phyloP scores from a whole-genome alignment of 53 echinoderm and acorn worm genomes.

The Paracentrotus lividus region DNA sequence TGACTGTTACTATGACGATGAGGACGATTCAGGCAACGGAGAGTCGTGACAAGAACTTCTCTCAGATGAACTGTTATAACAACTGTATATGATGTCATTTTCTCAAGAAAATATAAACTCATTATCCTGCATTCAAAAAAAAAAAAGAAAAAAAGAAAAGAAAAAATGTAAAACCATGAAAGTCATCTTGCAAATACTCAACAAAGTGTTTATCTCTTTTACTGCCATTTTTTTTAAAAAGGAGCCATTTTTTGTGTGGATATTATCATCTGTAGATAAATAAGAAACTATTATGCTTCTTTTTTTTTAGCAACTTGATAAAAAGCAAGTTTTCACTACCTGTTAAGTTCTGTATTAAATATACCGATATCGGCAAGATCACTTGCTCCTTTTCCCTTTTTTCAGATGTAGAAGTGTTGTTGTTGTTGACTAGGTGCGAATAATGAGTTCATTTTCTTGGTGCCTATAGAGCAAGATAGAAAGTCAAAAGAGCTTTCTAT shows the following conservation, averaged over 20 bases:
- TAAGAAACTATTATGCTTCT: conserved; percentile 36
- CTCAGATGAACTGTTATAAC: background rate
- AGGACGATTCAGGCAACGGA: conserved; percentile 98
- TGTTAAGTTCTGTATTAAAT: conserved; percentile 39
- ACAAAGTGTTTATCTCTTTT: conserved; percentile 68
- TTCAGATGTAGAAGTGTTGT: background rate
- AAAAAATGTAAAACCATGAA: conserved; percentile 9
- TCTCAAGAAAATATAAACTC: conserved; percentile 61
- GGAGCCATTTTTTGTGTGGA: conserved; percentile 52
- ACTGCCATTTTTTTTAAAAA: conserved; percentile 67
- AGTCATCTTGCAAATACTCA: conserved; percentile 60
- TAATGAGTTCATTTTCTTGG: background rate
- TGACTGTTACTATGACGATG: conserved; percentile 83
- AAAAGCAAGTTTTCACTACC: background rate
- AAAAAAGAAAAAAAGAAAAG: conserved; percentile 33
- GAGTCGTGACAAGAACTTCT: conserved; percentile 88
- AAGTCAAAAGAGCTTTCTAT: background rate
- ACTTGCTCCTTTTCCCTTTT: background rate
- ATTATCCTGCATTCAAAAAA: conserved; percentile 46
- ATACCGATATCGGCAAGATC: background rate
- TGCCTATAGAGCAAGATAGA: background rate
- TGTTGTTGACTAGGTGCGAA: background rate
- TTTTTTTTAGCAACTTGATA: conserved; percentile 12
- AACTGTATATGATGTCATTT: conserved; percentile 66
- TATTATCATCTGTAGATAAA: conserved; percentile 45